Conservation (phyloP, 2,888 invertebrate species). For the Stenichneumon culpator region DNA sequence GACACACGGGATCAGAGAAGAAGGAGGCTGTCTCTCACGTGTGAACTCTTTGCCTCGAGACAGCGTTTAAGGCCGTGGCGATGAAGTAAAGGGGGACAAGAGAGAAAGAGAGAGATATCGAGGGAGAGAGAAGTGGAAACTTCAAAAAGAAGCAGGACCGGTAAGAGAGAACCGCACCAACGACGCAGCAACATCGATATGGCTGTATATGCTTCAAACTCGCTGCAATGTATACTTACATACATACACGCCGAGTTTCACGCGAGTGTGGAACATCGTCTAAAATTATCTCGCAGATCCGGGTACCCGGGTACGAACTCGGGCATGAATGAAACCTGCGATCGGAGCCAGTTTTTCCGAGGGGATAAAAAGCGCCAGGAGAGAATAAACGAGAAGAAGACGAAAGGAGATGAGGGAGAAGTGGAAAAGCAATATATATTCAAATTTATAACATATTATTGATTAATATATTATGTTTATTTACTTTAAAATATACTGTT, state of each 20-base stretch:
- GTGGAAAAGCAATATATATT: neutral
- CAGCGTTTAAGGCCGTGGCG: slow-evolving; percentile 16
- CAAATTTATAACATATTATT: too few species aligned
- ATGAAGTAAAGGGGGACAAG: slow-evolving; percentile 2
- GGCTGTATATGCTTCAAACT: neutral
- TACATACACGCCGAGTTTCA: neutral
- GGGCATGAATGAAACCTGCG: slow-evolving; percentile 62
- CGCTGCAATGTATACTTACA: neutral
- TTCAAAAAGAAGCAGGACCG: slow-evolving; percentile 21
- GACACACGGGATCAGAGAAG: slow-evolving; percentile 71
- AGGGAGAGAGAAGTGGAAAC: neutral
- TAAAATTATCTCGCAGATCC: slow-evolving; percentile 58
- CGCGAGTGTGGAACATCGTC: slow-evolving; percentile 31
- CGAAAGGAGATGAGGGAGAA: slow-evolving; percentile 27
- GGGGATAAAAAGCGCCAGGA: neutral
- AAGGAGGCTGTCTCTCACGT: slow-evolving; percentile 53
- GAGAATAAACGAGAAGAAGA: neutral
- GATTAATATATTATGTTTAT: too few species aligned
- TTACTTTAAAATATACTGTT: too few species aligned
- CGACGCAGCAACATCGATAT: too few species aligned
- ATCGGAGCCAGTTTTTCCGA: slow-evolving; percentile 49
- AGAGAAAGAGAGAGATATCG: neutral
- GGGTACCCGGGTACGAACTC: slow-evolving; percentile 46
- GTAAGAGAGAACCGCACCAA: neutral
- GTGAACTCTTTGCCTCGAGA: slow-evolving; percentile 45